Conservation (phyloP, 2,888 invertebrate species). For the Chaetoderma sp. region DNA sequence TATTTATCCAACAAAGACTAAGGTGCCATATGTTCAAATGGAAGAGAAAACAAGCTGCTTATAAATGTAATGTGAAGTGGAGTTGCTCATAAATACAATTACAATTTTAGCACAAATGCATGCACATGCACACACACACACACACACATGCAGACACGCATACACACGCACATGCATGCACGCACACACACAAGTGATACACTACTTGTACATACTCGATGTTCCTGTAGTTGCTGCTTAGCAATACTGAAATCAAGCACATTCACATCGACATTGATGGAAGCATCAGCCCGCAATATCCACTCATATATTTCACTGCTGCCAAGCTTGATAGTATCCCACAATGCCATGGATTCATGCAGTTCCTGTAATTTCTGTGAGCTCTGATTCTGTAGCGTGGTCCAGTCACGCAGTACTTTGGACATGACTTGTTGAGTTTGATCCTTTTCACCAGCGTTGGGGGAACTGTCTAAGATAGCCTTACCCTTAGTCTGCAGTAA, state of each 20-base stretch:
- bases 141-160: no score
- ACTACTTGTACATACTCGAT: conserved; percentile 2
- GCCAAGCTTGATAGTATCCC: conserved; percentile 46
- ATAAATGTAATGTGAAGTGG: no score
- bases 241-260: conserved; percentile 49
- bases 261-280: conserved; percentile 39
- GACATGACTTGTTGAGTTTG: conserved; percentile 50
- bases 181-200: no score
- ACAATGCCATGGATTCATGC: conserved; percentile 50
- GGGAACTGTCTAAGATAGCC: conserved; percentile 49
- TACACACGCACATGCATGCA: no score
- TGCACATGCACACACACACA: no score
- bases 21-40: no score
- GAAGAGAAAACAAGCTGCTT: no score
- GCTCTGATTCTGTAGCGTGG: conserved; percentile 45
- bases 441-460: conserved; percentile 52
- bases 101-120: no score
- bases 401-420: conserved; percentile 52
- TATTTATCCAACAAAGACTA: no score
- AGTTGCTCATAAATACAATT: no score
- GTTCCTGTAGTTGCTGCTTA: conserved; percentile 17
- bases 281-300: conserved; percentile 44
- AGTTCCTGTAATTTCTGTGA: conserved; percentile 50
- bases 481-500: conserved; percentile 52
- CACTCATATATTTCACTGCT: conserved; percentile 46